phyloP scores from a whole-genome alignment of 2,888 invertebrate genomes.

The Rotaria sp. region DNA sequence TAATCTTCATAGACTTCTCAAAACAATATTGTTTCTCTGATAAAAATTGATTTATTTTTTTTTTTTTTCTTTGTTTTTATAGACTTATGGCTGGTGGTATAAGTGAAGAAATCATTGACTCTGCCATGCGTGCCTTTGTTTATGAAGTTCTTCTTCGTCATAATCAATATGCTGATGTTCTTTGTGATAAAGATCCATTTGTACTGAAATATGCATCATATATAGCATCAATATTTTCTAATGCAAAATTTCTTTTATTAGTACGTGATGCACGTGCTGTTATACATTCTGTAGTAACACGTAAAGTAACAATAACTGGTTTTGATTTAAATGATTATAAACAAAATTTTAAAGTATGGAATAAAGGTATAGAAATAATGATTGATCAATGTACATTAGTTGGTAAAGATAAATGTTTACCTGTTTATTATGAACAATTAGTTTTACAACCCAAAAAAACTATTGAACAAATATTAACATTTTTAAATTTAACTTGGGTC shows the following conservation, averaged over 20 bases:
- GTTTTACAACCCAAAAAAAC: slow-evolving; percentile 83
- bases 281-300: slow-evolving; percentile 91
- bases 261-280: slow-evolving; percentile 94
- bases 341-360: slow-evolving; percentile 89
- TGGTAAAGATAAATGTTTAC: slow-evolving; percentile 65
- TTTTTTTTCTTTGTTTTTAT: not conserved
- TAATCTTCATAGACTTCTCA: too few relatives aligned
- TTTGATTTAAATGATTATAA: slow-evolving; percentile 87
- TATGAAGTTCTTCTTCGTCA: slow-evolving; percentile 35
- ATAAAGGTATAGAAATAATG: slow-evolving; percentile 87
- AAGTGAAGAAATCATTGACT: slow-evolving; percentile 34
- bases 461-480: slow-evolving; percentile 77
- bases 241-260: slow-evolving; percentile 94
- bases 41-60: too few relatives aligned
- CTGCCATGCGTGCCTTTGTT: slow-evolving; percentile 38
- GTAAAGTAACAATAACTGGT: slow-evolving; percentile 80
- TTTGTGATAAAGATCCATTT: slow-evolving; percentile 98
- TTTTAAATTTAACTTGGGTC: slow-evolving; percentile 86
- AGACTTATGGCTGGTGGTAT: slow-evolving; percentile 38
- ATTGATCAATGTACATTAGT: slow-evolving; percentile 80
- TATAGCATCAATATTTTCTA: slow-evolving; percentile 86
- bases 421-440: slow-evolving; percentile 90
- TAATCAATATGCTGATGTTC: slow-evolving; percentile 81
- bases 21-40: too few relatives aligned
- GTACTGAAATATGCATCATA: slow-evolving; percentile 92